Evolutionary conservation across 2,113 vertebrate genomes (phyloP).

Genomic region (Lepus europaeus): DNA sequence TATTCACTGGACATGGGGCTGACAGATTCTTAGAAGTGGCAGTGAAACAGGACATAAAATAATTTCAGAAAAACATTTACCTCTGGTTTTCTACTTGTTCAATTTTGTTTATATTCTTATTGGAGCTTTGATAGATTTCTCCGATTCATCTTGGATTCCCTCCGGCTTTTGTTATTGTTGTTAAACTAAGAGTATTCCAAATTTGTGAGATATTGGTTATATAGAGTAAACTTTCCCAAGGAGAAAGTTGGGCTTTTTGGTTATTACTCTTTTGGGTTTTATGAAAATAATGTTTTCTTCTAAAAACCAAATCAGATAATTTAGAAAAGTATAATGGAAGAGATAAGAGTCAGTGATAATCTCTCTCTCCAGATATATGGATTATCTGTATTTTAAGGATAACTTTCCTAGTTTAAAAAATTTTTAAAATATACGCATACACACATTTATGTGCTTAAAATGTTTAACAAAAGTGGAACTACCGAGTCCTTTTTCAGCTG

Average conservation of each 20-base stretch:
- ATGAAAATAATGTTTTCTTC: neutral
- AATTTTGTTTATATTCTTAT: constrained; percentile 38
- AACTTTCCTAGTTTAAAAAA: neutral
- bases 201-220: constrained; percentile 18
- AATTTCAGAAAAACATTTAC: neutral
- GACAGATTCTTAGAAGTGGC: neutral
- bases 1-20: neutral
- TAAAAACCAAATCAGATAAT: neutral
- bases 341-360: neutral
- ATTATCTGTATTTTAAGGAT: neutral
- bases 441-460: neutral
- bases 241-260: constrained; percentile 21
- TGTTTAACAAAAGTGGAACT: neutral
- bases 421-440: neutral
- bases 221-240: constrained; percentile 11
- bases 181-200: constrained; percentile 13
- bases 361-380: neutral
- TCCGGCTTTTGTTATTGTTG: neutral
- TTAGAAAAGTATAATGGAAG: neutral
- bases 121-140: constrained; percentile 20
- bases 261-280: neutral
- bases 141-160: constrained; percentile 8
- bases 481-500: neutral
- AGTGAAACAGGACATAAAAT: neutral
- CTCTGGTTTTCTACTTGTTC: neutral